A percentile compares a stretch with the other conserved stretches of the same genome.
Conservation (phyloP, 1,140 invertebrate genomes). For the Zaprionus gabonicus region DNA sequence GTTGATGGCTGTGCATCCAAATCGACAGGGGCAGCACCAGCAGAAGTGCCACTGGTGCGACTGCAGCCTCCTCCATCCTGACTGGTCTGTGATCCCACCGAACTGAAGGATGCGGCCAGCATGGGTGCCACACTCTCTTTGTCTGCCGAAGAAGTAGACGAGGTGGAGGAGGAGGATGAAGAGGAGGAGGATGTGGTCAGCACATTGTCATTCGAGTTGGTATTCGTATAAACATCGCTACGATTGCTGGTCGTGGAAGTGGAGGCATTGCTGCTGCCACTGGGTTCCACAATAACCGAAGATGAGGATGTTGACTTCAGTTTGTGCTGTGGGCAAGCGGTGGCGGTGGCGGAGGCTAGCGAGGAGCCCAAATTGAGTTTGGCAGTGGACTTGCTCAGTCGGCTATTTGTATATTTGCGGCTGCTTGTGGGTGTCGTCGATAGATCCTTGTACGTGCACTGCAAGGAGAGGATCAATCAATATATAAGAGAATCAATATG, state of each 20-base stretch:
- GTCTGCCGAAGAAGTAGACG: conserved; percentile 29
- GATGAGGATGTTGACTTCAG: conserved; percentile 21
- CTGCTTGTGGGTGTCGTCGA: conserved; percentile 81
- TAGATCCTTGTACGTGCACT: conserved; percentile 80
- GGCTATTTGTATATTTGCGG: conserved; percentile 71
- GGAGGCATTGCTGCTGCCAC: conserved; percentile 16
- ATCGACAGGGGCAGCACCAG: conserved; percentile 11
- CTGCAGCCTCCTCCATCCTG: conserved; percentile 70
- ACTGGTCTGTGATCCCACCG: conserved; percentile 64
- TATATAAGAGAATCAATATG: background rate
- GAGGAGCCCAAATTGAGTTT: conserved; percentile 76
- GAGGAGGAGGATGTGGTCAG: conserved; percentile 14
- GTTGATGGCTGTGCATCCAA: conserved; percentile 73
- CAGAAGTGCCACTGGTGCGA: conserved; percentile 51
- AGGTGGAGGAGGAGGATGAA: background rate
- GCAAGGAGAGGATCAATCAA: background rate
- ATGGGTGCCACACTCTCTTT: conserved; percentile 15
- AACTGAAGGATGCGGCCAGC: conserved; percentile 57
- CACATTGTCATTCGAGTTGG: conserved; percentile 75
- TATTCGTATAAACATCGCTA: conserved; percentile 74
- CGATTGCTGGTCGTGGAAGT: conserved; percentile 28
- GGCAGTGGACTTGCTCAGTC: conserved; percentile 83
- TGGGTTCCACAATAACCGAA: conserved; percentile 32
- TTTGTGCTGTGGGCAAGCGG: conserved; percentile 35
- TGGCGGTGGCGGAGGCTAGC: conserved; percentile 40